Evolutionary conservation across 2,113 vertebrate genomes (phyloP).

Genomic region (Gracilinanus agilis): DNA sequence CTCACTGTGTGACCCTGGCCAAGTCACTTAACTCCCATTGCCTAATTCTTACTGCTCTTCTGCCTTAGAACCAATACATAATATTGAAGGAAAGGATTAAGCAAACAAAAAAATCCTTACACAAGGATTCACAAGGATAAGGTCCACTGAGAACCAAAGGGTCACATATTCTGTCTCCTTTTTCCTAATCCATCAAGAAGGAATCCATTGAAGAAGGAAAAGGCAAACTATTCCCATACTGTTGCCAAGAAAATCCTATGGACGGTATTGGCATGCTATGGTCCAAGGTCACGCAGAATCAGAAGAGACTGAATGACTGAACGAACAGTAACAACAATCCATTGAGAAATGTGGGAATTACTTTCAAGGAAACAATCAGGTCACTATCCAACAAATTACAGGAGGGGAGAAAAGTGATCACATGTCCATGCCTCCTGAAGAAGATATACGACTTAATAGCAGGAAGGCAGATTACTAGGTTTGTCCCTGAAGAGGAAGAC

Average conservation of each 20-base stretch:
- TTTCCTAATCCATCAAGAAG: neutral
- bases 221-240: neutral
- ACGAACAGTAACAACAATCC: neutral
- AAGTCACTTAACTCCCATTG: no score
- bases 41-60: no score
- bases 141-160: neutral
- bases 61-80: no score
- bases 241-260: neutral
- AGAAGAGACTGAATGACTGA: neutral
- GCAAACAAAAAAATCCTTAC: no score
- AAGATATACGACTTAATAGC: neutral
- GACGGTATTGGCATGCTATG: neutral
- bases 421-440: neutral
- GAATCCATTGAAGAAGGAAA: neutral
- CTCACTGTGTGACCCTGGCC: no score
- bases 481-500: neutral
- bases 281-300: neutral
- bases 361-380: neutral
- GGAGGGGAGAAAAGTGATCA: neutral
- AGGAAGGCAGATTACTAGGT: neutral
- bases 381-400: neutral
- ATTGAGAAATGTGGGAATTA: neutral
- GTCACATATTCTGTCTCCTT: neutral
- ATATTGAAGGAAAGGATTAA: no score
- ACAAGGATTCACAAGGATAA: neutral